Conservation (phyloP, 2,797 vertebrate genomes). For the Centropyge bicolor region DNA sequence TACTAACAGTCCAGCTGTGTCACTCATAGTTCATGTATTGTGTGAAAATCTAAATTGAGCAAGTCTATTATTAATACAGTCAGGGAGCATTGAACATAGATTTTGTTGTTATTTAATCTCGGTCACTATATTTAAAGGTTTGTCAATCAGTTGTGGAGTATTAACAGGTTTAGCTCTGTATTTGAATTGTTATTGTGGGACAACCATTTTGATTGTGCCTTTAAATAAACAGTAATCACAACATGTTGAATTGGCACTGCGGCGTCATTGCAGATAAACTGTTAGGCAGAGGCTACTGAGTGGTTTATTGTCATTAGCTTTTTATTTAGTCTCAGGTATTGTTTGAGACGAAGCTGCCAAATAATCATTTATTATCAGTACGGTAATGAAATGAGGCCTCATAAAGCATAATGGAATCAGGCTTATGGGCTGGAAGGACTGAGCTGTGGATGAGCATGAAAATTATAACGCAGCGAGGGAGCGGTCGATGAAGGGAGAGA, state of each 20-base stretch:
- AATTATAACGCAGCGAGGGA: conserved; percentile 8
- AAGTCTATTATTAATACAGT: background rate
- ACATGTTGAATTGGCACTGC: background rate
- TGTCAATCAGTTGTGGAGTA: background rate
- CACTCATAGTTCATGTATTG: background rate
- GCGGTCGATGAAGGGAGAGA: background rate
- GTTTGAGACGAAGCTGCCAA: conserved; percentile 36
- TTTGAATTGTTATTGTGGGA: background rate
- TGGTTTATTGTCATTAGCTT: conserved; percentile 32
- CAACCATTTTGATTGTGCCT: background rate
- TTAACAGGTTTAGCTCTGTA: background rate
- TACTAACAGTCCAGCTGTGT: background rate
- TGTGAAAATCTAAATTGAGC: background rate
- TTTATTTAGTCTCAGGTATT: conserved; percentile 47
- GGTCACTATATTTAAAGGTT: background rate
- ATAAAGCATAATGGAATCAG: conserved; percentile 52
- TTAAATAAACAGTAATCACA: conserved; percentile 12
- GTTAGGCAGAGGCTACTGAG: background rate
- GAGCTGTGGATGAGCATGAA: conserved; percentile 18
- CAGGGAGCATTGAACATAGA: background rate
- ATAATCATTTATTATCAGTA: conserved; percentile 44
- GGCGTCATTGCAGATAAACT: background rate
- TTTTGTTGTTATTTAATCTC: background rate
- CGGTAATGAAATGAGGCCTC: conserved; percentile 56
- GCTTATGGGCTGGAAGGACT: conserved; percentile 33